Conservation (phyloP, 2,888 invertebrate species). For the Diadegma fenestrale region DNA sequence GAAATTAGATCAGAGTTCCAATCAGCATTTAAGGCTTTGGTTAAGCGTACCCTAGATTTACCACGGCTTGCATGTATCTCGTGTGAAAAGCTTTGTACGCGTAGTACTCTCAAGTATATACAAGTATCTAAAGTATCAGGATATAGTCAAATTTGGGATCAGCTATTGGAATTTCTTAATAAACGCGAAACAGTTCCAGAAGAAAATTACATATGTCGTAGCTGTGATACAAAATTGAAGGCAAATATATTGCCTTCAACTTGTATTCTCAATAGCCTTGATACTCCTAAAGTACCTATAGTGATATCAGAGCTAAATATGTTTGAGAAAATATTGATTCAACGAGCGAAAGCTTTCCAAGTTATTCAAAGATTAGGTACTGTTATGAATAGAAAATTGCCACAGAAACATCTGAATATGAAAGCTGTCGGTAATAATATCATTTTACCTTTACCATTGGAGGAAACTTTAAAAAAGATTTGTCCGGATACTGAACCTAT, state of each 20-base stretch:
- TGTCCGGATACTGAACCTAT: constrained; percentile 73
- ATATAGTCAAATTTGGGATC: constrained; percentile 50
- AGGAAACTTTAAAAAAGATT: constrained; percentile 77
- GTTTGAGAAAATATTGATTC: constrained; percentile 71
- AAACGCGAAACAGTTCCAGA: not conserved
- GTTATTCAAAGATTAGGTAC: constrained; percentile 74
- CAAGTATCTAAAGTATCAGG: not conserved
- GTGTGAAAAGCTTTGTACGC: constrained; percentile 69
- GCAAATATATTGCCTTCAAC: constrained; percentile 71
- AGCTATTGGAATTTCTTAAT: constrained; percentile 44
- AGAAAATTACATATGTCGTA: constrained; percentile 57
- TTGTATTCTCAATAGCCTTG: constrained; percentile 73
- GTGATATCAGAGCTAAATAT: constrained; percentile 52
- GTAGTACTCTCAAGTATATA: constrained; percentile 23
- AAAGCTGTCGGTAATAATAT: constrained; percentile 69
- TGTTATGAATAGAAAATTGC: constrained; percentile 76
- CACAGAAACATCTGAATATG: constrained; percentile 62
- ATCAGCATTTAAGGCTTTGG: constrained; percentile 53
- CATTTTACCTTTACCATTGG: constrained; percentile 73
- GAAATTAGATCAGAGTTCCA: constrained; percentile 38
- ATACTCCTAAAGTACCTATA: constrained; percentile 64
- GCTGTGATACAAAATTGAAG: constrained; percentile 70
- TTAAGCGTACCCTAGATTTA: constrained; percentile 55
- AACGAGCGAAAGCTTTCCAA: constrained; percentile 69
- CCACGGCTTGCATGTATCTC: constrained; percentile 60